phyloP scores from a whole-genome alignment of 2,797 vertebrate genomes.

The Leptatherina wallacei region DNA sequence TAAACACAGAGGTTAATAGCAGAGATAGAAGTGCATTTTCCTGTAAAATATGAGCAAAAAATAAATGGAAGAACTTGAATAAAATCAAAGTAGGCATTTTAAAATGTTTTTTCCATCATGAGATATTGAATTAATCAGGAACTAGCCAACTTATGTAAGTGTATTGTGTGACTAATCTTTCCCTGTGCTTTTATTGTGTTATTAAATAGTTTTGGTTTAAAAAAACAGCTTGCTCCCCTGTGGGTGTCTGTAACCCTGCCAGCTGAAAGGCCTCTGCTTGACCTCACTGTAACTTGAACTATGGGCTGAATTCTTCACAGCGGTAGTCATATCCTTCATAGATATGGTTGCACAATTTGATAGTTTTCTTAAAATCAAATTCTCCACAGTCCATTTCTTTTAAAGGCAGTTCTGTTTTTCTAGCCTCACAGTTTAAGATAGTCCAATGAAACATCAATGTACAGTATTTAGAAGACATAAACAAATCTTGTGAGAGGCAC shows the following conservation, averaged over 20 bases:
- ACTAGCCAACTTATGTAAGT: neutral
- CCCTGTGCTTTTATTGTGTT: neutral
- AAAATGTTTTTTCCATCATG: neutral
- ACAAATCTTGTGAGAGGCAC: neutral
- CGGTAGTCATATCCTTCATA: constrained; percentile 32
- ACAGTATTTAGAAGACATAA: neutral
- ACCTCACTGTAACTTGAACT: constrained; percentile 57
- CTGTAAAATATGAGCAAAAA: neutral
- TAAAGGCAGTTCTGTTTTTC: neutral
- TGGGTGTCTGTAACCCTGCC: constrained; percentile 16
- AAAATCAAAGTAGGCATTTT: neutral
- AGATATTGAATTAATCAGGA: neutral
- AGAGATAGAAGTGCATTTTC: neutral
- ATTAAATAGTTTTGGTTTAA: constrained; percentile 8
- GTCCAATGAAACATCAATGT: neutral
- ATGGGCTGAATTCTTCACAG: constrained; percentile 61
- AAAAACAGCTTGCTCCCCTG: neutral
- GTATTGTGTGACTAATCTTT: neutral
- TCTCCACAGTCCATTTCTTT: neutral
- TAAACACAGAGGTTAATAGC: neutral
- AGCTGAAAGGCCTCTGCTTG: constrained; percentile 46
- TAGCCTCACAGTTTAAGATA: neutral
- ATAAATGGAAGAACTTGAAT: neutral
- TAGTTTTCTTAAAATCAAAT: constrained; percentile 27
- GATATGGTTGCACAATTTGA: constrained; percentile 17